These are phyloP conservation scores for Timema cristinae DNA, from an alignment of 2,888 invertebrate species.

Conservation along the genomic window DNA sequence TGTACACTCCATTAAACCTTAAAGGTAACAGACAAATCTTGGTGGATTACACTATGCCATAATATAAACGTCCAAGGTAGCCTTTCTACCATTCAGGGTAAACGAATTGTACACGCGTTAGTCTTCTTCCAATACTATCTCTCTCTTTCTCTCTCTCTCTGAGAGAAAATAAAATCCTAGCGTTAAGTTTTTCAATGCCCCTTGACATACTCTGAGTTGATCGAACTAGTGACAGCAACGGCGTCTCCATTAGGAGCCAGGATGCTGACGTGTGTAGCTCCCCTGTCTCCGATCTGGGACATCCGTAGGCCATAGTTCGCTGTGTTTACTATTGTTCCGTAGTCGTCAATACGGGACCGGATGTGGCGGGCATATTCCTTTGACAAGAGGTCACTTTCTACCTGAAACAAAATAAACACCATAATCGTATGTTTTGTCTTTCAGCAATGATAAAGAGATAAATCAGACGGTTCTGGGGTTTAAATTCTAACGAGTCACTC, in stretches of 20 bases:
- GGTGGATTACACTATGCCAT: too few relatives aligned
- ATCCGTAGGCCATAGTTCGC: conserved; percentile 6
- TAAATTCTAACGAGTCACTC: too few relatives aligned
- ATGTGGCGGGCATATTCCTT: not conserved
- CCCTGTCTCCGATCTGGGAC: not conserved
- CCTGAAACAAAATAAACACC: too few relatives aligned
- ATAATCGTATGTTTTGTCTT: too few relatives aligned
- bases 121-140: not conserved
- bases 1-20: too few relatives aligned
- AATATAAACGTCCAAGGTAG: too few relatives aligned
- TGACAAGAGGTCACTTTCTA: not conserved
- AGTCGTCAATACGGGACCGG: conserved; percentile 3
- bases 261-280: conserved; percentile 16
- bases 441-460: too few relatives aligned
- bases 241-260: conserved; percentile 16
- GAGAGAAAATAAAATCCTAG: not conserved
- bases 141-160: not conserved
- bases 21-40: too few relatives aligned
- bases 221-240: conserved; percentile 1
- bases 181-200: too few relatives aligned
- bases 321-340: not conserved
- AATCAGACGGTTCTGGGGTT: too few relatives aligned
- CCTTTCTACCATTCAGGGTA: too few relatives aligned
- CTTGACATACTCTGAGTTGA: conserved; percentile 11
- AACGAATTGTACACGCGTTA: too few relatives aligned